A percentile compares a stretch with the other conserved stretches of the same genome.
Conservation (phyloP, 2,113 vertebrate species). For the Pelecanoides urinatrix region DNA sequence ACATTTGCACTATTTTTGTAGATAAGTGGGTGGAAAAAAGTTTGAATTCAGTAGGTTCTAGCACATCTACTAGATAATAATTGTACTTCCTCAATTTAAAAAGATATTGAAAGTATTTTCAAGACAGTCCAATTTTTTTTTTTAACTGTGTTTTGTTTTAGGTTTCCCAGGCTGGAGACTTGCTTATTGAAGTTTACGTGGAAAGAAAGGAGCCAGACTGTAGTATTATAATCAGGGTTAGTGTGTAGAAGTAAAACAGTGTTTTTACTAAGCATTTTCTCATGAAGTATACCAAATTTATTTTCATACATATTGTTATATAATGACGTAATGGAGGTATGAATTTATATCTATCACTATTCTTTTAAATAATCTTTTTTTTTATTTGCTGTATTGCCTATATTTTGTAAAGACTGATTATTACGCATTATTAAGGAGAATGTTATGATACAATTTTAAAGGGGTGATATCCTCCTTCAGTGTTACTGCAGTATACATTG, state of each 20-base stretch:
- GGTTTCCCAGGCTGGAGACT: slow-evolving; percentile 93
- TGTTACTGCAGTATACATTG: neutral
- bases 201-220: slow-evolving; percentile 88
- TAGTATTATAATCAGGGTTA: slow-evolving; percentile 92
- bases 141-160: slow-evolving; percentile 53
- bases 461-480: neutral
- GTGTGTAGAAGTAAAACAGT: neutral
- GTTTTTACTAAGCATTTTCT: neutral
- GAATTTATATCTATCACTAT: neutral
- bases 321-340: neutral
- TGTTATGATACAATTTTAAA: neutral
- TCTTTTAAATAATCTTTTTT: neutral
- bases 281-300: neutral
- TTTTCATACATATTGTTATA: neutral
- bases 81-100: neutral
- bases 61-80: neutral
- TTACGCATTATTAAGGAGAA: neutral
- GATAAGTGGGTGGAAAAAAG: neutral
- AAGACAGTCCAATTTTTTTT: neutral
- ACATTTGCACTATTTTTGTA: neutral
- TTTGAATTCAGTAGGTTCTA: neutral
- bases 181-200: slow-evolving; percentile 95
- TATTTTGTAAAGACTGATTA: neutral
- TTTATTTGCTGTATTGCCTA: neutral
- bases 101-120: neutral